These are phyloP conservation scores for Cactoblastis cactorum DNA, from an alignment of 2,888 invertebrate species.

Conservation along the genomic window DNA sequence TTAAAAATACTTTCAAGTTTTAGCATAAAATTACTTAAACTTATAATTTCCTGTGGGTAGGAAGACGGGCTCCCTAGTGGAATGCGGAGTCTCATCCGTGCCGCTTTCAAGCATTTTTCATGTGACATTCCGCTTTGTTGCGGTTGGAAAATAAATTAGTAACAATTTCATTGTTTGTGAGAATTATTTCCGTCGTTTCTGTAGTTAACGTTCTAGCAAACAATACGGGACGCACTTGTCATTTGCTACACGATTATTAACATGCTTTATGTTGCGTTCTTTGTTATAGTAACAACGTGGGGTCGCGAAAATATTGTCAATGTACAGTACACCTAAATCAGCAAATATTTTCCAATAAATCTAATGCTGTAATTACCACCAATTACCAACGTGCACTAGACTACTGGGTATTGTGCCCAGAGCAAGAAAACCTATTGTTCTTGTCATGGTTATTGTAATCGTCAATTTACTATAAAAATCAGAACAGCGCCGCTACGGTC, in stretches of 20 bases:
- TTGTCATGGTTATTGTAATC: too few relatives aligned
- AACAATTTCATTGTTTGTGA: constrained; percentile 76
- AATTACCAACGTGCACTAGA: too few relatives aligned
- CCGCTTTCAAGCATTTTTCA: constrained; percentile 69
- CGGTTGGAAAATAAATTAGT: constrained; percentile 76
- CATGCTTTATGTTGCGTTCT: constrained; percentile 16
- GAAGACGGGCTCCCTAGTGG: constrained; percentile 24
- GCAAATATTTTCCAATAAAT: too few relatives aligned
- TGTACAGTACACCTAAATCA: too few relatives aligned
- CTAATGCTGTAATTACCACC: too few relatives aligned
- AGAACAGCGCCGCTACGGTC: too few relatives aligned
- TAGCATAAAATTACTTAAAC: neutral
- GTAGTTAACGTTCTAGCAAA: constrained; percentile 18
- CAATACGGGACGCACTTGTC: constrained; percentile 18
- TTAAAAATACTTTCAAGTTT: too few relatives aligned
- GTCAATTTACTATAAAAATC: too few relatives aligned
- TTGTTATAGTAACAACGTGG: neutral
- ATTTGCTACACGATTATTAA: constrained; percentile 22
- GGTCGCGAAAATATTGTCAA: neutral
- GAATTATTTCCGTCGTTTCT: constrained; percentile 52
- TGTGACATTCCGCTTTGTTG: constrained; percentile 77
- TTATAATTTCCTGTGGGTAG: neutral
- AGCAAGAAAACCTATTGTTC: too few relatives aligned
- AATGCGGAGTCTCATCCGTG: constrained; percentile 64
- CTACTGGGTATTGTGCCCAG: too few relatives aligned